Evolutionary conservation across 2,113 vertebrate genomes (phyloP), one percentile per base, ranked within the genome.

Genomic region (Proterorhinus semilunaris): DNA sequence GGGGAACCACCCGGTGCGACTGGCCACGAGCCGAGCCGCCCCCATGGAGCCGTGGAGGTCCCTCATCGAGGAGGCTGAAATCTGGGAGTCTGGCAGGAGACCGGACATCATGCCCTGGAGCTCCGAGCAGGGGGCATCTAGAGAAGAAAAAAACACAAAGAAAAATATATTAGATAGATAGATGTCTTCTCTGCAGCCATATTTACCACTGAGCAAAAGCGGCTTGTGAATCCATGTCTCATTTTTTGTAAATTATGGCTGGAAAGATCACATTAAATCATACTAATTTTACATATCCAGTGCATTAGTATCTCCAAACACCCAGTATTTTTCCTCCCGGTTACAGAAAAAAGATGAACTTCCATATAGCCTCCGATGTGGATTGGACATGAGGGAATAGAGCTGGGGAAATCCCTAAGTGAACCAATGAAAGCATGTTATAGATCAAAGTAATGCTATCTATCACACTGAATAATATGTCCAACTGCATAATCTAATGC

Each of bases 81-180:
- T 97, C 91, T 98, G 97, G 0, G 96, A 92, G 78, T 99, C 98
- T 0, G 96, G 90, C 10, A 99, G 94, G 59, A 96, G 92, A 8
- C 98, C 98, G 0, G 97, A 99, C 75, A 98, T 89, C 97, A 99
- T 96, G 49, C 98, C 98, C 67, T 99, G 93, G 88, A 98, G 93
- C 89, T 93, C 95, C 44, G 97, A 98, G 82, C 98, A 99, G 1
- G 96, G 96, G 0, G 94, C 95, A 63, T 99, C 98, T 99, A 84
- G 5, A 10, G 17, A 55, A 36, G 17, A 17, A 21, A 21, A 21
- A 21, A 21, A 21, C 21, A 21, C 21, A 21, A 1, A 21, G 21
- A 21, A 48, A 52, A 3, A 11, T 8, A 13, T 10, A 62, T 21
- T 10, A 58, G 3, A 21, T 59, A 58, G 3, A 21, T 59, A 54